Percentiles rank a stretch among this genome's conserved stretches.
These are phyloP conservation scores for Saturnia pavonia DNA, from an alignment of 2,888 invertebrate genomes.

Conservation along the genomic window DNA sequence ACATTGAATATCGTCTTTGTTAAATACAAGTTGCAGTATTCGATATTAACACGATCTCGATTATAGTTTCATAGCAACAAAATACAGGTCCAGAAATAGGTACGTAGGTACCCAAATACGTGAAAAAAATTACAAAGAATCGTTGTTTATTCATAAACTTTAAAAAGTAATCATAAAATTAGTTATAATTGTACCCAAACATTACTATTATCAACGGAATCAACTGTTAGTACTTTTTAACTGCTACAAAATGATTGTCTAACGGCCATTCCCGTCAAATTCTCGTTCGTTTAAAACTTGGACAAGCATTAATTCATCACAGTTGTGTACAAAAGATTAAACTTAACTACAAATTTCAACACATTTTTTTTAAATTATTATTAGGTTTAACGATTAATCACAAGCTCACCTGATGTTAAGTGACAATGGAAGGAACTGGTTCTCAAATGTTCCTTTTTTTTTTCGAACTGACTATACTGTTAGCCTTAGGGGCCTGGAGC, in stretches of 20 bases:
- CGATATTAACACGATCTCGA: neutral
- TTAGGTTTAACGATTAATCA: no score
- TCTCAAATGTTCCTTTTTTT: no score
- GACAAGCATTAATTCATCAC: neutral
- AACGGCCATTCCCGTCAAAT: neutral
- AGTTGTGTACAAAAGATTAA: slow-evolving; percentile 5
- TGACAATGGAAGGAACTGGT: no score
- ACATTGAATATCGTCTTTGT: no score
- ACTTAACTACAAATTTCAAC: neutral
- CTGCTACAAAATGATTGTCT: neutral
- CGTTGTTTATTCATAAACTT: neutral
- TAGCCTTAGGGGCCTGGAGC: no score
- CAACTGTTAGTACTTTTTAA: slow-evolving; percentile 1
- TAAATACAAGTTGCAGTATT: no score
- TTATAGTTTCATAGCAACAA: neutral
- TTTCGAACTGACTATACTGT: no score
- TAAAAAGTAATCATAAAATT: neutral
- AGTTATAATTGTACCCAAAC: neutral
- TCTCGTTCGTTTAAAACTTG: neutral
- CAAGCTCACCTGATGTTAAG: no score
- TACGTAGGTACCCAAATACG: neutral
- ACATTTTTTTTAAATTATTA: no score
- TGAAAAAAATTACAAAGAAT: neutral
- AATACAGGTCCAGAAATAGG: neutral
- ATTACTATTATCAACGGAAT: neutral